Evolutionary conservation across 2,113 vertebrate species (phyloP).

Genomic region (Melanostigma gelatinosum): DNA sequence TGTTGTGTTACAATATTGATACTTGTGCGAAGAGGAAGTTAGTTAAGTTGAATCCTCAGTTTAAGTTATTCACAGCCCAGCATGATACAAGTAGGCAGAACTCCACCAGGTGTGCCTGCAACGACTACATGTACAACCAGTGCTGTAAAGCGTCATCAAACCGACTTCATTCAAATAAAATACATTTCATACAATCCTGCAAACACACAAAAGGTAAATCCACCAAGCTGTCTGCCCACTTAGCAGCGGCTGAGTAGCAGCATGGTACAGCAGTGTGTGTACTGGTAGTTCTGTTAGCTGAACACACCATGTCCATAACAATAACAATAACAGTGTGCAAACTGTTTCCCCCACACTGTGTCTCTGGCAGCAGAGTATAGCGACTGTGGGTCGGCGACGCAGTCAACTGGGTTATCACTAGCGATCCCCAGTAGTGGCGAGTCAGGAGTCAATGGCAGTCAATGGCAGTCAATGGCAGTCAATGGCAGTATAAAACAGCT

Average conservation of each 20-base stretch:
- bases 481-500: neutral
- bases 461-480: neutral
- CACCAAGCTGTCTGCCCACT: neutral
- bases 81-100: neutral
- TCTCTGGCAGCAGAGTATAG: neutral
- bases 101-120: too few relatives aligned
- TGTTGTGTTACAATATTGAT: neutral
- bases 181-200: neutral
- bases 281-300: neutral
- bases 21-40: neutral
- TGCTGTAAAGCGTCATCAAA: too few relatives aligned
- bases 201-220: too few relatives aligned
- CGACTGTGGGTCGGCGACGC: neutral
- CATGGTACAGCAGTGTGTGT: neutral
- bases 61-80: neutral
- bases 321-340: neutral
- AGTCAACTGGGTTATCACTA: neutral
- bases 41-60: neutral
- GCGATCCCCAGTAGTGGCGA: neutral
- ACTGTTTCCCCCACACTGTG: neutral
- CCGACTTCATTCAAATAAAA: neutral
- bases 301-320: neutral
- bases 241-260: neutral
- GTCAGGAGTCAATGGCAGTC: neutral
- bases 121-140: neutral